Evolutionary conservation across 2,113 vertebrate species (phyloP), one percentile per base, ranked within the genome.

Genomic region (Gallinago media): DNA sequence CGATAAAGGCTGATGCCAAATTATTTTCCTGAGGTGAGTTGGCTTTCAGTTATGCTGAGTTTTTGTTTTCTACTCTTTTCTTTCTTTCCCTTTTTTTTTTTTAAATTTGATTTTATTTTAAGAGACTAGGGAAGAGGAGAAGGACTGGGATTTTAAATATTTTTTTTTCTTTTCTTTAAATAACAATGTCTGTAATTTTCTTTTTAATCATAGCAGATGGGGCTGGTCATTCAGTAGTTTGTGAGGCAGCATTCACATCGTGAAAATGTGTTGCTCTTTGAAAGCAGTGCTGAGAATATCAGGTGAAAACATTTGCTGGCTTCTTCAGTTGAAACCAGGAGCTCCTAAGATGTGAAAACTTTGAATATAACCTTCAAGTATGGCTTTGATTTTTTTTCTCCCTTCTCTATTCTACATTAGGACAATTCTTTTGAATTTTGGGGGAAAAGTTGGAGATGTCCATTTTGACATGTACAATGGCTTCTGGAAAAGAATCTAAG

Each of bases 1-100:
- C 3, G 75, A 93, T 88, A 84, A 95, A 84, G 56, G 15, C 31
- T 85, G 77, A 63, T 95, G 96, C 95, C 93, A 97, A 96, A 95
- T 81, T 96, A 96, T 96, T 97, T 93, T 97, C 75, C 91, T 25
- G 56, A 92, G 80, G 73, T 95, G 84, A 85, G 54, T 36, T 96
- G 91, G 86, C 83, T 94, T 92, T 95, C 80, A 72, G 14, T 89
- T 91, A 54, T 15, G 8, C n/a, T 87, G 54, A 86, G 63, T 44
- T 94, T 93, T 89, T 80, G 59, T 81, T 95, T 85, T 90, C 16
- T 75, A 23, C 11, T 26, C 2, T 50, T 63, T 27, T 36, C 1
- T 63, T 27, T 36, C 1, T 6, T 27, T 81, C 3, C 9, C 8
- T 4, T 8, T 59, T 19, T n/a, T 13, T 42, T 42, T 15, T 14